These are phyloP conservation scores for Drosophila yooni DNA, from an alignment of 2,888 invertebrate genomes.

Conservation along the genomic window DNA sequence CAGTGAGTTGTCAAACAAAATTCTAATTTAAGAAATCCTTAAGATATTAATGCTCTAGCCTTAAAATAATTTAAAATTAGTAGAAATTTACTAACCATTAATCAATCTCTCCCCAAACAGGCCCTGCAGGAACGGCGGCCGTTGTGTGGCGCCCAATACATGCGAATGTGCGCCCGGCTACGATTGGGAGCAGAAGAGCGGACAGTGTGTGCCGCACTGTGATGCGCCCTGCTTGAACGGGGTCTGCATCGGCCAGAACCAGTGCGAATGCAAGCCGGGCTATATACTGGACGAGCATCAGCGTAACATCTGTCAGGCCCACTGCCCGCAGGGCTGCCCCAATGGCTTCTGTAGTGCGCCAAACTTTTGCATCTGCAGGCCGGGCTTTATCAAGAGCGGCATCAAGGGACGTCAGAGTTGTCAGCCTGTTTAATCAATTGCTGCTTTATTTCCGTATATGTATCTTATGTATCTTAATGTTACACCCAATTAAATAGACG, in stretches of 20 bases:
- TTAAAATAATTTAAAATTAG: neutral
- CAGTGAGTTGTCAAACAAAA: slow-evolving; percentile 58
- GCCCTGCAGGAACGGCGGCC: slow-evolving; percentile 84
- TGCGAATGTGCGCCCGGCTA: slow-evolving; percentile 83
- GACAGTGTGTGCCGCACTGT: slow-evolving; percentile 87
- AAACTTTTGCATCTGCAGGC: slow-evolving; percentile 90
- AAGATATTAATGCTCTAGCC: neutral
- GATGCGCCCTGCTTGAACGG: slow-evolving; percentile 89
- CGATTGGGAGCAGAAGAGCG: slow-evolving; percentile 77
- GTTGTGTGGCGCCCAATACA: slow-evolving; percentile 84
- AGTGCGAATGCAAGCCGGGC: slow-evolving; percentile 87
- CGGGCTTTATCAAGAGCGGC: slow-evolving; percentile 86
- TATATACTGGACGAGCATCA: slow-evolving; percentile 85
- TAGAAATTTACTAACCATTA: neutral
- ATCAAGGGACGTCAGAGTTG: slow-evolving; percentile 87
- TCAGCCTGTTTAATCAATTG: slow-evolving; percentile 79
- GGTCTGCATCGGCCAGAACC: slow-evolving; percentile 88
- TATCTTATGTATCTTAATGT: slow-evolving; percentile 9
- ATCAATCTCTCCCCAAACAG: slow-evolving; percentile 40
- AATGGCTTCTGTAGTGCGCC: slow-evolving; percentile 91
- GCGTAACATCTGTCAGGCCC: slow-evolving; percentile 86
- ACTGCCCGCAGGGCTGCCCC: slow-evolving; percentile 89
- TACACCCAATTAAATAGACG: slow-evolving; percentile 38
- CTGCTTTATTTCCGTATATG: neutral
- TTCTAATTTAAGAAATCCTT: neutral